phyloP scores from a whole-genome alignment of 1,140 invertebrate genomes.

The Alviniconcha marisindica region DNA sequence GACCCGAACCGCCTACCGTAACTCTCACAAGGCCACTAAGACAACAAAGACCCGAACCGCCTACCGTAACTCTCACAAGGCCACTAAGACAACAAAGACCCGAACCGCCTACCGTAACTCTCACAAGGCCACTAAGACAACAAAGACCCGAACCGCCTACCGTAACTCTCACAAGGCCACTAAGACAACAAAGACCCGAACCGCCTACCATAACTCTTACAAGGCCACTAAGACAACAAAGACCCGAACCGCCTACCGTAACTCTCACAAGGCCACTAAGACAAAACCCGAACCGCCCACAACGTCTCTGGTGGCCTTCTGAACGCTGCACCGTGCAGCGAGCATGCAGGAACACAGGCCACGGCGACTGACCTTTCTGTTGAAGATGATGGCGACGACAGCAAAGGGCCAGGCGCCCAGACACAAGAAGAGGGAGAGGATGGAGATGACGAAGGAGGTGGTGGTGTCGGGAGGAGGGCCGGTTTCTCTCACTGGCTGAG shows the following conservation, averaged over 20 bases:
- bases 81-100: too few species aligned
- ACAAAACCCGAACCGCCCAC: not conserved
- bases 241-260: not conserved
- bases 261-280: not conserved
- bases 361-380: conserved; percentile 8
- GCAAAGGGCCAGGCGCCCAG: conserved; percentile 33
- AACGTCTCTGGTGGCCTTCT: not conserved
- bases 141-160: too few species aligned
- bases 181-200: too few species aligned
- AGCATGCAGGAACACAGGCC: not conserved
- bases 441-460: conserved; percentile 15
- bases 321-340: not conserved
- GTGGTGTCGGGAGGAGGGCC: not conserved
- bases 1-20: too few species aligned
- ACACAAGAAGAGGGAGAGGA: conserved; percentile 26
- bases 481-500: not conserved
- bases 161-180: too few species aligned
- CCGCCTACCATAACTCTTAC: not conserved
- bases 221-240: not conserved
- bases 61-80: too few species aligned
- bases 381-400: conserved; percentile 28
- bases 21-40: too few species aligned
- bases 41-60: too few species aligned
- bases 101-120: too few species aligned
- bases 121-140: too few species aligned